Conservation (phyloP, 2,797 vertebrate species). For the Protosalanx chinensis region DNA sequence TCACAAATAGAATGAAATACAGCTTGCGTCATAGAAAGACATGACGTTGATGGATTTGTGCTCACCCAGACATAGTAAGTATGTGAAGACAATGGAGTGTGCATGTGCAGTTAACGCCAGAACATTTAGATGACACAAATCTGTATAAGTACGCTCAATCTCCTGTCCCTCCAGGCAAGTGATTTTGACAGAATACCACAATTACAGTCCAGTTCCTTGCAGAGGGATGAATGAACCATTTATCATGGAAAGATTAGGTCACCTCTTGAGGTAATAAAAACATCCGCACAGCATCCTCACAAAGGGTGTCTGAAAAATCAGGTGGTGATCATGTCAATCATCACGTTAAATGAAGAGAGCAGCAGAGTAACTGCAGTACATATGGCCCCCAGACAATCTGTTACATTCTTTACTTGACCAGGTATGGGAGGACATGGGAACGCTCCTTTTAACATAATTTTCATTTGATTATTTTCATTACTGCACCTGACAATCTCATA, state of each 20-base stretch:
- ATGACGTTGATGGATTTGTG: background rate
- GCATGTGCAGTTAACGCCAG: constrained; percentile 25
- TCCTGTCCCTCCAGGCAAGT: constrained; percentile 7
- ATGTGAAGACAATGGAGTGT: constrained; percentile 7
- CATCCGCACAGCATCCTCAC: constrained; percentile 21
- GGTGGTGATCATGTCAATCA: constrained; percentile 22
- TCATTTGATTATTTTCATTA: background rate
- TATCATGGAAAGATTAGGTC: constrained; percentile 56
- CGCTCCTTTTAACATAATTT: background rate
- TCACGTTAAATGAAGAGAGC: background rate
- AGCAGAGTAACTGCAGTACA: no score
- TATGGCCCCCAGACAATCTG: no score
- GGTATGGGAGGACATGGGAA: background rate
- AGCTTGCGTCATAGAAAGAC: background rate
- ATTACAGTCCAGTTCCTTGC: constrained; percentile 23
- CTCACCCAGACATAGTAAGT: constrained; percentile 2
- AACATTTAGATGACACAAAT: constrained; percentile 49
- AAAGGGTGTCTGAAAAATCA: constrained; percentile 20
- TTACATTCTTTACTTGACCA: background rate
- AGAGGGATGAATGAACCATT: constrained; percentile 38
- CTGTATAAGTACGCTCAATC: constrained; percentile 44
- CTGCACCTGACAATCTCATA: background rate
- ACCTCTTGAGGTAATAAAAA: constrained; percentile 39
- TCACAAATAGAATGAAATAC: background rate
- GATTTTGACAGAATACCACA: constrained; percentile 26